Evolutionary conservation across 2,113 vertebrate genomes (phyloP), one percentile per base, ranked within the genome.

Genomic region (Hemicordylus capensis): DNA sequence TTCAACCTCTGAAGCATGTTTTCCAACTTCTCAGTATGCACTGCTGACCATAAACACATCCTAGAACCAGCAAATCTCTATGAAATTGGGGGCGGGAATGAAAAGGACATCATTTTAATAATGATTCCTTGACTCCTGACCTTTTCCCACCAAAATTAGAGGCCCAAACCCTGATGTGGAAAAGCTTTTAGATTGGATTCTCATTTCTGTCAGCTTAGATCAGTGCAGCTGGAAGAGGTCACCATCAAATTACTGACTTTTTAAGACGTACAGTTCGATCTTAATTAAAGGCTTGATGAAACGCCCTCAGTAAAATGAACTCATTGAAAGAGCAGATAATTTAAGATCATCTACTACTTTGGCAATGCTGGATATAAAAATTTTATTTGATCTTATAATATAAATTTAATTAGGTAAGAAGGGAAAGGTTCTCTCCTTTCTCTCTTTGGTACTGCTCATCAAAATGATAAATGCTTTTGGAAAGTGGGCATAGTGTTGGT

Each of bases 201-300:
- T 91, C 87, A 89, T 82, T 95, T 95, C 82, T 89, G 90, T 92
- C 92, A 91, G 44, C 88, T 93, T 91, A 89, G 89, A 94, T 75
- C 69, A 80, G 80, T 85, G 90, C 79, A 56, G 93, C 91, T 94
- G 86, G 91, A 92, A 92, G 92, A 94, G 94, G 93, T 95, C 92
- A 89, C 73, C 93, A 88, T 90, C 86, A 95, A 96, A 96, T 95
- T 94, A 93, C 92, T 56, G 80, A 92, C 58, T 93, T 94, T 93
- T 92, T 89, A 92, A 61, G 91, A 94, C 86, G 93, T 94, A 95
- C 87, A 95, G 88, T 96, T 96, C 95, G 81, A 91, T 90, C 84
- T 94, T 96, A 96, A 96, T 97, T 96, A 95, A 95, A 95, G 93
- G 89, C 83, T 91, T 96, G 95, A 96, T 95, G 91, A 95, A 95